Percentiles rank a stretch among this genome's conserved stretches.
Evolutionary conservation across 2,797 vertebrate species (phyloP).

Genomic region (Coranthus polyacanthus): DNA sequence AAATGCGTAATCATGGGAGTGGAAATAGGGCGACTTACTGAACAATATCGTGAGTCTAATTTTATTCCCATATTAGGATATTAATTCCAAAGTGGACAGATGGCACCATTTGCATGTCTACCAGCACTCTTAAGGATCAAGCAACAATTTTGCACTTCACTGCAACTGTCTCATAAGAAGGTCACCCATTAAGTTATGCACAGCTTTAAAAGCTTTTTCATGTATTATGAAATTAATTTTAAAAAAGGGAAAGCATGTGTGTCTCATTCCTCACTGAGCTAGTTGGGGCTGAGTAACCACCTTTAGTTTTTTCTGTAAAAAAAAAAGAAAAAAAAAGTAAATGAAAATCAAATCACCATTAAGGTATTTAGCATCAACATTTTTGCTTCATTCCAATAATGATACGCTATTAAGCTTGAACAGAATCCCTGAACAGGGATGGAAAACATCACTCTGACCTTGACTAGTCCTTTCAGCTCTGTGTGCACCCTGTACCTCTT

Average conservation of each 20-base stretch:
- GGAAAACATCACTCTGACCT: constrained; percentile 59
- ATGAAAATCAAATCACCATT: constrained; percentile 18
- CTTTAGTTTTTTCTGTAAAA: constrained; percentile 39
- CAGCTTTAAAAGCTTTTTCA: constrained; percentile 81
- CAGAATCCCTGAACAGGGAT: background rate
- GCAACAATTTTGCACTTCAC: constrained; percentile 82
- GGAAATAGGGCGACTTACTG: constrained; percentile 57
- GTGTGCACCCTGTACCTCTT: constrained; percentile 52
- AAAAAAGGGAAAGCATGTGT: constrained; percentile 49
- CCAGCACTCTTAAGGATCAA: constrained; percentile 73
- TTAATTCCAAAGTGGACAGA: constrained; percentile 78
- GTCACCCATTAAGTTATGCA: constrained; percentile 79
- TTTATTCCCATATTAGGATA: constrained; percentile 70
- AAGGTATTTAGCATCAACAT: constrained; percentile 6
- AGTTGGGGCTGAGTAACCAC: constrained; percentile 24
- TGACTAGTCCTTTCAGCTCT: constrained; percentile 57
- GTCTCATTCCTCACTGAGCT: constrained; percentile 40
- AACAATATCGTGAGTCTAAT: constrained; percentile 65
- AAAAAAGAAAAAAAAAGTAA: constrained; percentile 36
- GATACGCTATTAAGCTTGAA: background rate
- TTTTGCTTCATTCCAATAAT: constrained; percentile 19
- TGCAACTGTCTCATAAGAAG: constrained; percentile 80
- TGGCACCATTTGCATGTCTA: constrained; percentile 77
- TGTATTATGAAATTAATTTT: constrained; percentile 80
- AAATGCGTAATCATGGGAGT: background rate